Evolutionary conservation across 1,140 invertebrate genomes (phyloP).

Genomic region (Platorchestia sp.): DNA sequence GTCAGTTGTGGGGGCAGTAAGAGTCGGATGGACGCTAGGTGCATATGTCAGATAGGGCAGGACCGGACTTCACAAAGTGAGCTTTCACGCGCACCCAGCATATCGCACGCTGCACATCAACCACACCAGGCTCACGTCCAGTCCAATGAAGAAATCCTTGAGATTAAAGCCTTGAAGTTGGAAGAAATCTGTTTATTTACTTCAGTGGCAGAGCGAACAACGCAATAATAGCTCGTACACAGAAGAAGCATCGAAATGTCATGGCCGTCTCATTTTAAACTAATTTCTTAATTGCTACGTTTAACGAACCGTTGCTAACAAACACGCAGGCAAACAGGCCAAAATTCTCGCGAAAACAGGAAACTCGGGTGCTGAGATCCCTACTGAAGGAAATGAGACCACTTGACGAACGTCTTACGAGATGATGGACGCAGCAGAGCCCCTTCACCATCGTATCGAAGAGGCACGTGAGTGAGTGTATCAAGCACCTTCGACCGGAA

Average conservation of each 20-base stretch:
- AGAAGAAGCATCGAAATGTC: background rate
- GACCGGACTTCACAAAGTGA: background rate
- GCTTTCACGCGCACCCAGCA: conserved; percentile 20
- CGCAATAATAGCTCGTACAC: background rate
- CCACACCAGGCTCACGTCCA: conserved; percentile 15
- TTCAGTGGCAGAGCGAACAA: background rate
- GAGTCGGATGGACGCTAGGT: background rate
- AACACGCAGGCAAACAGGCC: background rate
- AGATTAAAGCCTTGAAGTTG: background rate
- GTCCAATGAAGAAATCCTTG: conserved; percentile 26
- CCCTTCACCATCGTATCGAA: background rate
- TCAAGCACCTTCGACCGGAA: background rate
- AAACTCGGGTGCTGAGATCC: background rate
- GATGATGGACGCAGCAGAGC: background rate
- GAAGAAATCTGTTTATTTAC: background rate
- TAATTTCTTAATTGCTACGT: background rate
- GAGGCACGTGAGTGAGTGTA: background rate
- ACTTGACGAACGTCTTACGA: background rate
- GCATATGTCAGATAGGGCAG: conserved; percentile 33
- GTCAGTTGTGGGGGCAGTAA: background rate
- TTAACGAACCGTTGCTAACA: background rate
- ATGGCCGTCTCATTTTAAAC: background rate
- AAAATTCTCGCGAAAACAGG: background rate
- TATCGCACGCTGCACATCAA: background rate
- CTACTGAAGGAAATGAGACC: background rate